Evolutionary conservation across 2,888 invertebrate genomes (phyloP), one percentile per base, ranked within the genome.

Genomic region (Parelbella ahira): DNA sequence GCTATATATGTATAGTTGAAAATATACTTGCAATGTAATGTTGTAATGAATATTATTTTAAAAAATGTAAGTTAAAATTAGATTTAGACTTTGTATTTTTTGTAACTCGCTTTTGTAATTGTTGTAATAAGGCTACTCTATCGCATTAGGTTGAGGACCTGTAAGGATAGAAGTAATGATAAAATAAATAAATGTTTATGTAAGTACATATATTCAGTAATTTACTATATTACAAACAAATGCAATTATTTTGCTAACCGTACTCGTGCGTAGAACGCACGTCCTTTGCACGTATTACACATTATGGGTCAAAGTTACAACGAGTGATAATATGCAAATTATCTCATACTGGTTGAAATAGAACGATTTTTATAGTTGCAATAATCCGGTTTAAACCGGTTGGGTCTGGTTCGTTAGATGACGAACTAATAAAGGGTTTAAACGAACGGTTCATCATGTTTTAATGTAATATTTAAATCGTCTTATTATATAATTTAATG

Each of bases 291-390:
- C 58, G 57, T 56, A 68, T 74, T 69, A 67, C 57, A 56, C 56
- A 68, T 75, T 69, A 68, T 76, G 51, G 83, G 83, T 83, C 83
- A 83, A 81, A 81, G 82, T 82, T 79, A 79, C 67, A 53, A 45
- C 38, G 13, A 5, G 47, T 50, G 65, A 70, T 75, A 74, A 68
- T 61, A 71, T 63, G 64, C 44, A 46, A 68, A 72, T 56, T 41
- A 23, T 39, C 36, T 54, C 33, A 53, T 59, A 58, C 56, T 53
- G 50, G 50, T 47, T 49, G 43, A 73, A 58, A 60, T 68, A 42
- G 72, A 60, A 33, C 66, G 50, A 19, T 9, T 36, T 42, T 56
- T 61, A 60, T n/a, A 63, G 59, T 62, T 56, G 54, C 58, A 49
- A 43, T 19, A 21, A 29, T 9, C 33, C 27, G 28, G 39, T 48